Conservation (phyloP, 2,888 invertebrate species). For the Frankliniella fusca region DNA sequence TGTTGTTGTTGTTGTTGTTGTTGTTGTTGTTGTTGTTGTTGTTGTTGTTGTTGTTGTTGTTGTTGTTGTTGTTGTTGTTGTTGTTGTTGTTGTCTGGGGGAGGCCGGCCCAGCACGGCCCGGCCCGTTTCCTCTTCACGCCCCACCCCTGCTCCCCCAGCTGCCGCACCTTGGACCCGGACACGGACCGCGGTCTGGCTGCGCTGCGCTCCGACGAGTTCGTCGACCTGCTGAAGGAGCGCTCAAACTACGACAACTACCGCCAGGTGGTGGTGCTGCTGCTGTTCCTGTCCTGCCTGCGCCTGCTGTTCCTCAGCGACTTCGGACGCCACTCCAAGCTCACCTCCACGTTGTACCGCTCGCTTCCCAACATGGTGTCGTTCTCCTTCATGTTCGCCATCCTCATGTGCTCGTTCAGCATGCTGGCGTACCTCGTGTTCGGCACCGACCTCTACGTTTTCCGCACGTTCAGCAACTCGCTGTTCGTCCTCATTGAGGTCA, state of each 20-base stretch:
- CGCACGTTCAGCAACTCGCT: neutral
- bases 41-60: too few relatives aligned
- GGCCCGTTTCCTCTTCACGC: too few relatives aligned
- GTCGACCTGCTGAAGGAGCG: neutral
- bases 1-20: too few relatives aligned
- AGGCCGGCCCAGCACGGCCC: too few relatives aligned
- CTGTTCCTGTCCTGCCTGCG: neutral
- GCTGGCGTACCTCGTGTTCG: slow-evolving; percentile 17
- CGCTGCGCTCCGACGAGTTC: neutral
- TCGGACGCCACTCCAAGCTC: neutral
- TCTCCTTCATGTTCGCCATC: slow-evolving; percentile 13
- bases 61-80: too few relatives aligned
- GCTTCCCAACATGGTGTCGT: neutral
- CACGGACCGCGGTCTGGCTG: neutral
- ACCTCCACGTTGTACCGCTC: neutral
- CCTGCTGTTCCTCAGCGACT: slow-evolving; percentile 21
- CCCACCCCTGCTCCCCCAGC: neutral
- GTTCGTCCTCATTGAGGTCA: neutral
- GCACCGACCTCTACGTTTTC: slow-evolving; percentile 19
- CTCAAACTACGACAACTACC: neutral
- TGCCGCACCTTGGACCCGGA: neutral
- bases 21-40: too few relatives aligned
- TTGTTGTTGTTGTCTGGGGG: too few relatives aligned
- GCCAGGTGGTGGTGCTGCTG: neutral
- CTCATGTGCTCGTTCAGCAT: slow-evolving; percentile 24